Evolutionary conservation across 2,113 vertebrate species (phyloP).

Genomic region (Physeter macrocephalus): DNA sequence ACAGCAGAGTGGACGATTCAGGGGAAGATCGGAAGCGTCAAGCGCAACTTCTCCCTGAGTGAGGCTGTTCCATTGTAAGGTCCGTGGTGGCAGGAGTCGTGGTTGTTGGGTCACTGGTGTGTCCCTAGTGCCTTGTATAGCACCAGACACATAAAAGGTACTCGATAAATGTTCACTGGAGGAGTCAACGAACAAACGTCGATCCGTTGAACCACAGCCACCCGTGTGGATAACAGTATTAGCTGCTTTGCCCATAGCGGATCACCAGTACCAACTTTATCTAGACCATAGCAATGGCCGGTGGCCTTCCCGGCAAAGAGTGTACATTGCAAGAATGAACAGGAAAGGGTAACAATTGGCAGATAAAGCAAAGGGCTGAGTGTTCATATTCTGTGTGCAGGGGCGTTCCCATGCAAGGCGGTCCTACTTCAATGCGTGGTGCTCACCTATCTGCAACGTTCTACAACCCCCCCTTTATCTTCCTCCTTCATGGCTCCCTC

Average conservation of each 20-base stretch:
- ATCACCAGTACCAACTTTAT: neutral
- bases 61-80: fast-evolving
- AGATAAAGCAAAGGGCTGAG: fast-evolving
- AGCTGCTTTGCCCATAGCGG: neutral
- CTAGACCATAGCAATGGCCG: neutral
- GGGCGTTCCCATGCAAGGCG: fast-evolving
- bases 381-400: fast-evolving
- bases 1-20: neutral
- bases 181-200: no score
- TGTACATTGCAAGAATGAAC: no score
- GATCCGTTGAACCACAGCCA: neutral
- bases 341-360: neutral
- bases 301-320: neutral
- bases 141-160: neutral
- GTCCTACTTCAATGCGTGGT: fast-evolving
- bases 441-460: neutral
- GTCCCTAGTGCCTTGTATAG: neutral
- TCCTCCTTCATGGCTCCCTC: neutral
- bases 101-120: neutral
- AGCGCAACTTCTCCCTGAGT: fast-evolving
- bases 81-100: neutral
- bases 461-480: fast-evolving
- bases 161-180: neutral
- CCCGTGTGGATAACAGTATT: neutral
- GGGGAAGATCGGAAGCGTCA: fast-evolving